phyloP scores from a whole-genome alignment of 2,888 invertebrate genomes.

The Camptogramma bilineatum region DNA sequence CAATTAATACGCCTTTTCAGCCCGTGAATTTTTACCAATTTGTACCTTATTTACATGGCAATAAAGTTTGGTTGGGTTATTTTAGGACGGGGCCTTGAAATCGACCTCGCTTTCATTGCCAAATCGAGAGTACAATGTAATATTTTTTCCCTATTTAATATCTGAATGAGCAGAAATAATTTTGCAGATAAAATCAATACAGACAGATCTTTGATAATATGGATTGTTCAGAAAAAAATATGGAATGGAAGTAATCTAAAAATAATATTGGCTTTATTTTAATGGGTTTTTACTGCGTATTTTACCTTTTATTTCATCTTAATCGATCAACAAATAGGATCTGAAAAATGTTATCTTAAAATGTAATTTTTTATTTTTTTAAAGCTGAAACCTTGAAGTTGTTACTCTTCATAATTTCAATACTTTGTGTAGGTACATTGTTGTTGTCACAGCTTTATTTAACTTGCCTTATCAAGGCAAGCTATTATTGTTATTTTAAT shows the following conservation, averaged over 20 bases:
- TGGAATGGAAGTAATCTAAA: no score
- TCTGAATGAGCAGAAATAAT: no score
- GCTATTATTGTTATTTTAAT: not conserved
- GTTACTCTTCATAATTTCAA: not conserved
- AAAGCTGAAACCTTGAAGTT: not conserved
- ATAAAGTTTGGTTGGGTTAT: slow-evolving; percentile 13
- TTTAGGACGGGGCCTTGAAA: slow-evolving; percentile 29
- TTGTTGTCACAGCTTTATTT: not conserved
- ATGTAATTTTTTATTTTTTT: no score
- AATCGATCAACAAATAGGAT: no score
- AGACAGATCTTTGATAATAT: no score
- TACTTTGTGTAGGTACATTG: not conserved
- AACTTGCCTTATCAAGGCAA: not conserved
- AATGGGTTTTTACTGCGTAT: no score
- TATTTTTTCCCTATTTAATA: not conserved
- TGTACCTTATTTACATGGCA: slow-evolving; percentile 9
- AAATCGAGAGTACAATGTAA: not conserved
- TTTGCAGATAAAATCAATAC: no score
- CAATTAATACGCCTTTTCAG: slow-evolving; percentile 4
- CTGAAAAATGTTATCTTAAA: no score
- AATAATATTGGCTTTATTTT: no score
- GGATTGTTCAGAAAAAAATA: no score
- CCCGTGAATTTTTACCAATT: slow-evolving; percentile 1
- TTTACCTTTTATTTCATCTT: no score
- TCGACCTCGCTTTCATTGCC: slow-evolving; percentile 27